Percentiles rank a stretch among this genome's conserved stretches.
Evolutionary conservation across 2,113 vertebrate genomes (phyloP).

Genomic region (Entelurus aequoreus): DNA sequence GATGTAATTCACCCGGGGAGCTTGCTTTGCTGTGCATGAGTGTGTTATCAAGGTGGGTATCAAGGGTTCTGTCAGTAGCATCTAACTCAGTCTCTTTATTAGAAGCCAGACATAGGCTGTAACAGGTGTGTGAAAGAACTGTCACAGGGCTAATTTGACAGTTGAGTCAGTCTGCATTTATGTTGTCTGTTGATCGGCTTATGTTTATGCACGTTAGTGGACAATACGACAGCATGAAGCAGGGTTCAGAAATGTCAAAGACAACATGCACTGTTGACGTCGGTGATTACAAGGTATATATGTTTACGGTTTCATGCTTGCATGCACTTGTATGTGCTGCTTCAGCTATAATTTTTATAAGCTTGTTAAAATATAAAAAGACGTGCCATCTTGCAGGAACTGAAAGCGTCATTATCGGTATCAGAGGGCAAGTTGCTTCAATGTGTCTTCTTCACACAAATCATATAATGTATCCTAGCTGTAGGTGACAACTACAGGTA

Average conservation of each 20-base stretch:
- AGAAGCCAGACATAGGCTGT: conserved; percentile 47
- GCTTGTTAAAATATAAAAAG: conserved; percentile 27
- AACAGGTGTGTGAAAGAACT: conserved; percentile 46
- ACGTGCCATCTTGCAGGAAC: conserved; percentile 1
- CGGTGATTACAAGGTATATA: conserved; percentile 27
- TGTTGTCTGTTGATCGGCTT: conserved; percentile 4
- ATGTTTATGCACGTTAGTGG: background rate
- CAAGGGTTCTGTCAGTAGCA: conserved; percentile 56
- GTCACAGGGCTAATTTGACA: conserved; percentile 11
- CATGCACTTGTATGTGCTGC: background rate
- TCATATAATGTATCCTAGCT: conserved; percentile 17
- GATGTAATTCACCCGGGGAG: conserved; percentile 49
- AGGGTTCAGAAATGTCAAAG: background rate
- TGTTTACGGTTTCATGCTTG: conserved; percentile 23
- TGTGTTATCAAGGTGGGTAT: conserved; percentile 54
- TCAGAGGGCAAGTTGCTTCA: background rate
- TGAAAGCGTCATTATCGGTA: conserved; percentile 9
- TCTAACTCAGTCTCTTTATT: conserved; percentile 54
- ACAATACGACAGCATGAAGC: background rate
- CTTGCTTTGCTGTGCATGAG: conserved; percentile 29
- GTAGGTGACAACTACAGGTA: conserved; percentile 30
- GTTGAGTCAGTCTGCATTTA: conserved; percentile 13
- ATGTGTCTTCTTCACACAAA: conserved; percentile 26
- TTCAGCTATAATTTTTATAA: conserved; percentile 31
- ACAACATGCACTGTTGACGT: background rate